phyloP scores from a whole-genome alignment of 2,797 vertebrate genomes.

The Platyrinchus mystaceus region DNA sequence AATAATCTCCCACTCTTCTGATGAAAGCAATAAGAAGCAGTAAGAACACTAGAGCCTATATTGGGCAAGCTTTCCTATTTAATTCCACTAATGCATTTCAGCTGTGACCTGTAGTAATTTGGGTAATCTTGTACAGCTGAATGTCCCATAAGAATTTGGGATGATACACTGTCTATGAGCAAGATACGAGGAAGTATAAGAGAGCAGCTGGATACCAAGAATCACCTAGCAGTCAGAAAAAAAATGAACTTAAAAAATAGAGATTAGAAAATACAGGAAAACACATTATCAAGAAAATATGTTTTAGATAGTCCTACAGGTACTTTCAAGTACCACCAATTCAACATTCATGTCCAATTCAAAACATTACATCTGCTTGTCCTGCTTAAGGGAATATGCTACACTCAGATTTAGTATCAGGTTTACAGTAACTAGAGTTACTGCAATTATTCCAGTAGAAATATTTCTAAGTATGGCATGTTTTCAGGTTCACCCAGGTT shows the following conservation, averaged over 20 bases:
- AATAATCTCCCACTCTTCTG: conserved; percentile 1
- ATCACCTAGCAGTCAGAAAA: background rate
- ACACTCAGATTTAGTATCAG: background rate
- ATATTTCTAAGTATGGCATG: background rate
- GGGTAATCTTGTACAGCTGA: background rate
- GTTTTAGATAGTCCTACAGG: background rate
- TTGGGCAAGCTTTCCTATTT: background rate
- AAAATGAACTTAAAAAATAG: background rate
- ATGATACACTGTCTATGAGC: background rate
- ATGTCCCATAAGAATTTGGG: background rate
- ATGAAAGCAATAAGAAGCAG: conserved; percentile 6
- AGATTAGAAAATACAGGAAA: background rate
- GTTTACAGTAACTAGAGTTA: background rate
- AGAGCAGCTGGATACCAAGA: background rate
- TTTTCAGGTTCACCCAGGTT: background rate
- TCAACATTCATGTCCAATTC: background rate
- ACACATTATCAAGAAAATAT: background rate
- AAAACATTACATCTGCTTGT: background rate
- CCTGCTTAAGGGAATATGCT: background rate
- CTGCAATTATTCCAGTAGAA: background rate
- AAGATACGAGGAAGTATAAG: background rate
- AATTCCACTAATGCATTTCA: conserved; percentile 4
- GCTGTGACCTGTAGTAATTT: conserved; percentile 11
- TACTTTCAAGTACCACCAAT: background rate
- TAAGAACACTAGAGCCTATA: background rate